phyloP scores from a whole-genome alignment of 2,797 vertebrate species.

The Dromococcyx pavoninus region DNA sequence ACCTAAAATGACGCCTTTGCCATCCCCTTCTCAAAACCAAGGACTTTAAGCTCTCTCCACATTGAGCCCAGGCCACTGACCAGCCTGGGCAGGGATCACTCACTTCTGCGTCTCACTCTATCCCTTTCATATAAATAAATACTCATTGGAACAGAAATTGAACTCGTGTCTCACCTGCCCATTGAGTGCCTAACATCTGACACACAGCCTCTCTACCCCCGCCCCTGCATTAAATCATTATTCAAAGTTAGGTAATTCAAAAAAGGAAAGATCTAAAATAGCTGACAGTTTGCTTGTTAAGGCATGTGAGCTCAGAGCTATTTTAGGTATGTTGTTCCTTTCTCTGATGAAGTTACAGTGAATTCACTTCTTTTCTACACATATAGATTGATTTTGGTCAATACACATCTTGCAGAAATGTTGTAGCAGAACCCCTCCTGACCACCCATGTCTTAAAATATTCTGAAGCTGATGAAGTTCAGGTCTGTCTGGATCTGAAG shows the following conservation, averaged over 20 bases:
- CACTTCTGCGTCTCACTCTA: not conserved
- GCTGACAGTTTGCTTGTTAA: not conserved
- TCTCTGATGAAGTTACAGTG: not conserved
- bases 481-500: not conserved
- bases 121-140: not conserved
- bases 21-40: not conserved
- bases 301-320: not conserved
- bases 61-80: not conserved
- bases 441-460: not conserved
- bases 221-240: not conserved
- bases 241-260: not conserved
- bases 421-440: not conserved
- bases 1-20: not conserved
- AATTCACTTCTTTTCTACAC: not conserved
- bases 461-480: not conserved
- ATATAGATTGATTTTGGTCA: not conserved
- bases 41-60: not conserved
- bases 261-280: constrained; percentile 29
- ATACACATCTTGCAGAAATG: not conserved
- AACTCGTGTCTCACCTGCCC: not conserved
- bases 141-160: not conserved
- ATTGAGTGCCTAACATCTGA: not conserved
- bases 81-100: not conserved
- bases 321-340: not conserved
- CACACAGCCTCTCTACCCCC: not conserved